Evolutionary conservation across 2,888 invertebrate species (phyloP).

Genomic region (Eupithecia abbreviata): DNA sequence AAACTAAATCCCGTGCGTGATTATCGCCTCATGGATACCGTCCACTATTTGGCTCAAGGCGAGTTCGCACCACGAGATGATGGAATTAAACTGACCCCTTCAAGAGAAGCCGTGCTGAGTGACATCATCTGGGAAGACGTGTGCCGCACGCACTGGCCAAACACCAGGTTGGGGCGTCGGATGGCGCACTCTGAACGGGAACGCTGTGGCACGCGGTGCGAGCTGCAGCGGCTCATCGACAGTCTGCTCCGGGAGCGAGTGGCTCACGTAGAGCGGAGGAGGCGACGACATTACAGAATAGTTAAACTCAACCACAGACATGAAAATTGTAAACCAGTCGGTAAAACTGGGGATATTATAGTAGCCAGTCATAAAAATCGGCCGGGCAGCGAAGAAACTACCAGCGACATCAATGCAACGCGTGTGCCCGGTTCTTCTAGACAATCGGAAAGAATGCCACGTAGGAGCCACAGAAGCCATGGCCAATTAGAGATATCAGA

Average conservation of each 20-base stretch:
- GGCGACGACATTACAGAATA: conserved; percentile 77
- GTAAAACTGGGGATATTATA: conserved; percentile 79
- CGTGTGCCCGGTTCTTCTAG: not conserved
- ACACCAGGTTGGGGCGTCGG: conserved; percentile 70
- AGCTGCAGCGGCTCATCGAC: conserved; percentile 75
- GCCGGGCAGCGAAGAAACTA: conserved; percentile 59
- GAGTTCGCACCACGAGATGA: conserved; percentile 80
- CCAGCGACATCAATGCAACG: conserved; percentile 60
- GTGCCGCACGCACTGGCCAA: conserved; percentile 80
- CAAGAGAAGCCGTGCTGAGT: conserved; percentile 77
- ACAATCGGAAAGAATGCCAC: conserved; percentile 33
- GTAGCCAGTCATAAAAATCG: conserved; percentile 77
- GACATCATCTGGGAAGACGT: conserved; percentile 81
- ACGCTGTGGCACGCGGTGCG: conserved; percentile 66
- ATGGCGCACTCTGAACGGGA: conserved; percentile 67
- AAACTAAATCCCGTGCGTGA: conserved; percentile 78
- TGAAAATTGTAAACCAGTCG: conserved; percentile 70
- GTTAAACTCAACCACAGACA: conserved; percentile 77
- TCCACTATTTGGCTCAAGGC: conserved; percentile 79
- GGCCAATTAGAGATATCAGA: conserved; percentile 58
- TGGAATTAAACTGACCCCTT: conserved; percentile 77
- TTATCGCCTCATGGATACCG: conserved; percentile 79
- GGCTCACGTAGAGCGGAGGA: conserved; percentile 73
- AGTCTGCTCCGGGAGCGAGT: conserved; percentile 74
- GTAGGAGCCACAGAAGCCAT: conserved; percentile 60